A percentile compares a stretch with the other conserved stretches of the same genome.
phyloP scores from a whole-genome alignment of 2,888 invertebrate genomes.

The Chymomyza caudatula region DNA sequence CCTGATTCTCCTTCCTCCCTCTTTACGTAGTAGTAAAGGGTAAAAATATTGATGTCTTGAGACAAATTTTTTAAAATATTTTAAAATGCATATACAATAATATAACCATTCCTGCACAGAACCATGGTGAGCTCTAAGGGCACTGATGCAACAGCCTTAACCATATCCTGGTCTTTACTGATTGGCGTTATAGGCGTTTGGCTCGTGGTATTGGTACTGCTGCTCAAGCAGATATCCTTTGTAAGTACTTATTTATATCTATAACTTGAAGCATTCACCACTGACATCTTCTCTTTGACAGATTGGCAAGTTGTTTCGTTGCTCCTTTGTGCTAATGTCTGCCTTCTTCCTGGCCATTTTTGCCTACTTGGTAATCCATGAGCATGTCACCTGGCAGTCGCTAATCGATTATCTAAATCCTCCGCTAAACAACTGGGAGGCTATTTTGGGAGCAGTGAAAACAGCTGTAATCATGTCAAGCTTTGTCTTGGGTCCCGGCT shows the following conservation, averaged over 20 bases:
- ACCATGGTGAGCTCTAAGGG: slow-evolving; percentile 64
- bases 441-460: slow-evolving; percentile 35
- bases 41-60: too few species aligned
- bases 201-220: slow-evolving; percentile 58
- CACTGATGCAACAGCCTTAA: slow-evolving; percentile 37
- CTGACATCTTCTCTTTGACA: slow-evolving; percentile 29
- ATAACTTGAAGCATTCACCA: background rate
- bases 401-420: slow-evolving; percentile 53
- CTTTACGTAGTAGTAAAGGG: too few species aligned
- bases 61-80: too few species aligned
- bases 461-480: slow-evolving; percentile 66
- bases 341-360: slow-evolving; percentile 65
- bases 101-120: slow-evolving; percentile 28
- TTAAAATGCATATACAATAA: too few species aligned
- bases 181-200: slow-evolving; percentile 62
- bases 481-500: slow-evolving; percentile 91
- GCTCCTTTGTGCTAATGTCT: slow-evolving; percentile 67
- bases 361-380: slow-evolving; percentile 57
- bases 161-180: slow-evolving; percentile 68
- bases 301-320: slow-evolving; percentile 75
- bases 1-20: too few species aligned
- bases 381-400: slow-evolving; percentile 43
- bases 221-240: slow-evolving; percentile 65
- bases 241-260: slow-evolving; percentile 42
- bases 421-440: slow-evolving; percentile 35